A percentile compares a stretch with the other conserved stretches of the same genome.
Conservation (phyloP, 2,113 vertebrate genomes). For the Caloenas nicobarica region DNA sequence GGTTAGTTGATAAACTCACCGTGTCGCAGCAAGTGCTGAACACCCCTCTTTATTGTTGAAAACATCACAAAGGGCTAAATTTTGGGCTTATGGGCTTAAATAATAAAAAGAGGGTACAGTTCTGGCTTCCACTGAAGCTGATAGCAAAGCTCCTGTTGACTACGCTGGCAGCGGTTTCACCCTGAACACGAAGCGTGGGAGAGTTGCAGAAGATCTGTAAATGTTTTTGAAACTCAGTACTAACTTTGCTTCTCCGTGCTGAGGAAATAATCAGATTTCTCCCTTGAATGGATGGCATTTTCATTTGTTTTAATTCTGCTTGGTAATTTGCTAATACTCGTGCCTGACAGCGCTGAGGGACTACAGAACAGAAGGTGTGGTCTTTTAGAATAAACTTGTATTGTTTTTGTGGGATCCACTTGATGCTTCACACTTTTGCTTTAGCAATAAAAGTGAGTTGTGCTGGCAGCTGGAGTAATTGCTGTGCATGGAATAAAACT, state of each 20-base stretch:
- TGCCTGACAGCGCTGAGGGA: neutral
- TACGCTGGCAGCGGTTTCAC: neutral
- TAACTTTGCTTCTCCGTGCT: neutral
- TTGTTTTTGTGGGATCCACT: conserved; percentile 6
- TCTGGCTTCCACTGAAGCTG: neutral
- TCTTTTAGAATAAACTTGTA: neutral
- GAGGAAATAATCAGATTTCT: neutral
- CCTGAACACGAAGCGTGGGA: neutral
- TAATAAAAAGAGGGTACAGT: neutral
- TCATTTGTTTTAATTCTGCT: neutral
- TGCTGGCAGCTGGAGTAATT: conserved; percentile 31
- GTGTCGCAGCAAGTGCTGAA: neutral
- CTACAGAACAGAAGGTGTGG: neutral
- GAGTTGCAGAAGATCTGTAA: neutral
- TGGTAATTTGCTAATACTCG: neutral
- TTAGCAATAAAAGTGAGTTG: conserved; percentile 33
- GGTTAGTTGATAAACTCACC: neutral
- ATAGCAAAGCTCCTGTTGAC: neutral
- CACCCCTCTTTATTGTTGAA: neutral
- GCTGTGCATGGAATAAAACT: neutral
- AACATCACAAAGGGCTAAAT: neutral
- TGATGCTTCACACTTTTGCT: neutral
- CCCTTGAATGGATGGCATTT: neutral
- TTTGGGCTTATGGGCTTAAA: neutral
- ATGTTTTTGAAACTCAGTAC: neutral